A percentile compares a stretch with the other conserved stretches of the same genome.
phyloP scores from a whole-genome alignment of 1,140 invertebrate species.

The Manduca sexta region DNA sequence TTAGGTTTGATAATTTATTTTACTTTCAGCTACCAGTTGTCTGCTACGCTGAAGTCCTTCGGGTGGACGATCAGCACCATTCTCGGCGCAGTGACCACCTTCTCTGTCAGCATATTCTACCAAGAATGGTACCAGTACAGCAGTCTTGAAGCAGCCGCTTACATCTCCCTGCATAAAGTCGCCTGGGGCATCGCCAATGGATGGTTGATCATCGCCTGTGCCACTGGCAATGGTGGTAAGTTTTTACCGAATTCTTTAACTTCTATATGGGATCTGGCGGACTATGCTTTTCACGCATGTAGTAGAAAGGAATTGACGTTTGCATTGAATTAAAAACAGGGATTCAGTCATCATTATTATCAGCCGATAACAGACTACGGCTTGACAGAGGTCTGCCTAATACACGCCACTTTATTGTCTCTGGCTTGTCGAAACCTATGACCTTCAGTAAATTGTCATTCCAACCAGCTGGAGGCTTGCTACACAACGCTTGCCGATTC shows the following conservation, averaged over 20 bases:
- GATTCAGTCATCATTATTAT: too few relatives aligned
- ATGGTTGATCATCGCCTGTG: conserved; percentile 82
- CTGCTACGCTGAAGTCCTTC: conserved; percentile 65
- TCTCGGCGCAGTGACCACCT: conserved; percentile 74
- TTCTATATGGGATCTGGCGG: neutral
- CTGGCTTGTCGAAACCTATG: too few relatives aligned
- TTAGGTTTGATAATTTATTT: too few relatives aligned
- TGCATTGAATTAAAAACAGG: too few relatives aligned
- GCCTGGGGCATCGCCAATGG: conserved; percentile 79
- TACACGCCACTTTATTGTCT: too few relatives aligned
- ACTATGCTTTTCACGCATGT: too few relatives aligned
- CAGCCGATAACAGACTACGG: too few relatives aligned
- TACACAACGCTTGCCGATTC: too few relatives aligned
- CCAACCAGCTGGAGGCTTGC: too few relatives aligned
- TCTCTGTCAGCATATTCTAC: conserved; percentile 77
- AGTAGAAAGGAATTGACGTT: too few relatives aligned
- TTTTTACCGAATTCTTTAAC: neutral
- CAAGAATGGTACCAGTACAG: conserved; percentile 74
- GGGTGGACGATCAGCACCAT: conserved; percentile 75
- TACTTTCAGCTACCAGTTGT: conserved; percentile 69
- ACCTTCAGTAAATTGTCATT: too few relatives aligned
- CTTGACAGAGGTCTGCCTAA: too few relatives aligned
- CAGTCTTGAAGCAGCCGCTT: conserved; percentile 76
- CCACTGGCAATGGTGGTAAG: conserved; percentile 80
- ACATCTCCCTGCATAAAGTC: conserved; percentile 77